Evolutionary conservation across 2,113 vertebrate genomes (phyloP).

Genomic region (Nothoprocta perdicaria): DNA sequence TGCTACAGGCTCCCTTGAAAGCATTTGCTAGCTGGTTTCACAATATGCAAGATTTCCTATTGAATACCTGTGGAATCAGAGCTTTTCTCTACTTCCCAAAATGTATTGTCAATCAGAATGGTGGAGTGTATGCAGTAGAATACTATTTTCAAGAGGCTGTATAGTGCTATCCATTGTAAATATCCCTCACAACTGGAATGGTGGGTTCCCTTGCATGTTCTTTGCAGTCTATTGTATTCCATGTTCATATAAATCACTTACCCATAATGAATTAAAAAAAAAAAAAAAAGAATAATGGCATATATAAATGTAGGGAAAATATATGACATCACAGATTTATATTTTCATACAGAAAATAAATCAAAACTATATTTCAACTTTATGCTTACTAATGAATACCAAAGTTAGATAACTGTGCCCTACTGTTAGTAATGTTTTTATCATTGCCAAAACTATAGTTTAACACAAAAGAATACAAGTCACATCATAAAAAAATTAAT

Average conservation of each 20-base stretch:
- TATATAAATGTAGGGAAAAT: background rate
- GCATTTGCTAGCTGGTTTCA: background rate
- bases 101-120: background rate
- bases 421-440: background rate
- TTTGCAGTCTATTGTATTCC: background rate
- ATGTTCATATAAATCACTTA: background rate
- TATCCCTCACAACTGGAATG: background rate
- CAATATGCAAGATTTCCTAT: background rate
- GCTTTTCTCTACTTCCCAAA: slow-evolving; percentile 4
- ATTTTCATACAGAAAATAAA: background rate
- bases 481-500: slow-evolving; percentile 23
- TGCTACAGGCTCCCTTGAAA: slow-evolving; percentile 11
- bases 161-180: background rate
- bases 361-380: background rate
- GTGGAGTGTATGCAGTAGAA: background rate
- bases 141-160: background rate
- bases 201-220: background rate
- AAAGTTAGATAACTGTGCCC: background rate
- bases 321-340: background rate
- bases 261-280: background rate
- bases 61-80: background rate
- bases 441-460: slow-evolving; percentile 9
- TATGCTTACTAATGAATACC: background rate
- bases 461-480: slow-evolving; percentile 22
- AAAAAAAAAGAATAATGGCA: background rate